phyloP scores from a whole-genome alignment of 2,797 vertebrate species.

The Pseudochirops cupreus region DNA sequence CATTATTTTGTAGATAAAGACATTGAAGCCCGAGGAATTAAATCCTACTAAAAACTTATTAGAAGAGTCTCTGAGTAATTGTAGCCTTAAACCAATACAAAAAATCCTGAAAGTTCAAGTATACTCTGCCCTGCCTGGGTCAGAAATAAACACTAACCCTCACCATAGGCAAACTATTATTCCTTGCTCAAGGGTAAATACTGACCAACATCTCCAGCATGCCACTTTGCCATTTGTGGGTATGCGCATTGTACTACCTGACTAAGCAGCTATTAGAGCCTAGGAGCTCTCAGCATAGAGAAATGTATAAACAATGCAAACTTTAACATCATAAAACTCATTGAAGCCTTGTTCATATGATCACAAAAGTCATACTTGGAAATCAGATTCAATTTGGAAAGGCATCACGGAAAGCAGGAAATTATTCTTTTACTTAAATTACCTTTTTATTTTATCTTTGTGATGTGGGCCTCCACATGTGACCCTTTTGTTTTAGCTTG shows the following conservation, averaged over 20 bases:
- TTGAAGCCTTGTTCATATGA: neutral
- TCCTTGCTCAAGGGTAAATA: neutral
- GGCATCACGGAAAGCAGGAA: neutral
- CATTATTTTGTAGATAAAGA: neutral
- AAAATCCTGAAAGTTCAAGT: neutral
- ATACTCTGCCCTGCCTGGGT: neutral
- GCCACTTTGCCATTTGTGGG: neutral
- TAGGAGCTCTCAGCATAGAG: neutral
- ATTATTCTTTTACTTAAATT: neutral
- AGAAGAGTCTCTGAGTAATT: neutral
- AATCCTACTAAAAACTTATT: neutral
- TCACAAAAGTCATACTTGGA: neutral
- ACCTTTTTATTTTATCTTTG: neutral
- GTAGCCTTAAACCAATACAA: neutral
- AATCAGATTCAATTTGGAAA: neutral
- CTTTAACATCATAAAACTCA: neutral
- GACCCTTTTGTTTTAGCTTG: neutral
- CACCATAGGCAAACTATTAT: neutral
- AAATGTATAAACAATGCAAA: neutral
- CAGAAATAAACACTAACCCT: neutral
- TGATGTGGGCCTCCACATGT: neutral
- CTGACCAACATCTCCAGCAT: neutral
- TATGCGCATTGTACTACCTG: neutral
- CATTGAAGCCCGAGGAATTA: neutral
- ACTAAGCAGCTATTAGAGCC: neutral